Base-by-base conservation (phyloP, 2,113 vertebrate species). In the Urocynchramus pylzowi region DNA sequence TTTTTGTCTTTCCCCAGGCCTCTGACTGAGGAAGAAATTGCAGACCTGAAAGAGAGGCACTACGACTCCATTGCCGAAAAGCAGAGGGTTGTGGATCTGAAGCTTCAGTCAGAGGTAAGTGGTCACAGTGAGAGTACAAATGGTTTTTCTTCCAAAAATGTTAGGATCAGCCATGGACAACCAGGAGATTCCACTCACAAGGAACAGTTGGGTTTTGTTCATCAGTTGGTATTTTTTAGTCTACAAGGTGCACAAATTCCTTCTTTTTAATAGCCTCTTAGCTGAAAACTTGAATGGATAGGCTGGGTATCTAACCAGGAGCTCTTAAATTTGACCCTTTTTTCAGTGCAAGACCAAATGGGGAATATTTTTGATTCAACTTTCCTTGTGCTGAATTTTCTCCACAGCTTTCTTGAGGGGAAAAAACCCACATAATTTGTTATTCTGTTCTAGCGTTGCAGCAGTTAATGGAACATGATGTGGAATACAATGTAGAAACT, bases 21-120 rank as follows among this genome's bases (percentile, higher is more conserved):
- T 87, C 98, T 99, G 95, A 99, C 97, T 23, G 99, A 99, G 70
- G 99, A 99, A 93, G 99, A 99, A 98, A 98, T 99, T 70, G 92
- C 94, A 69, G 98, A 99, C 97, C 97, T 99, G 81, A 99, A 96
- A 85, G 98, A 99, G 11, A 99, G 98, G 33, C 98, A 97, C 93
- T 99, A 99, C 28, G 94, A 99, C 81, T 99, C 99, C 35, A 99
- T 99, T 95, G 97, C 98, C 65, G 98, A 99, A 91, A 98, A 98
- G 68, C 99, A 99, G 98, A 97, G 96, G 77, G 89, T 97, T 50
- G 98, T 99, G 24, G 99, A 99, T 97, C 94, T 98, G 92, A 99
- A 98, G 90, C 96, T 99, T 70, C 98, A 98, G 61, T 97, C 97
- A 14, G 99, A 99, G 99, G 99, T 99, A 97, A 94, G 92, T 30